Evolutionary conservation across 2,888 invertebrate species (phyloP), one percentile per base, ranked within the genome.

Genomic region (Andrena hattorfiana): DNA sequence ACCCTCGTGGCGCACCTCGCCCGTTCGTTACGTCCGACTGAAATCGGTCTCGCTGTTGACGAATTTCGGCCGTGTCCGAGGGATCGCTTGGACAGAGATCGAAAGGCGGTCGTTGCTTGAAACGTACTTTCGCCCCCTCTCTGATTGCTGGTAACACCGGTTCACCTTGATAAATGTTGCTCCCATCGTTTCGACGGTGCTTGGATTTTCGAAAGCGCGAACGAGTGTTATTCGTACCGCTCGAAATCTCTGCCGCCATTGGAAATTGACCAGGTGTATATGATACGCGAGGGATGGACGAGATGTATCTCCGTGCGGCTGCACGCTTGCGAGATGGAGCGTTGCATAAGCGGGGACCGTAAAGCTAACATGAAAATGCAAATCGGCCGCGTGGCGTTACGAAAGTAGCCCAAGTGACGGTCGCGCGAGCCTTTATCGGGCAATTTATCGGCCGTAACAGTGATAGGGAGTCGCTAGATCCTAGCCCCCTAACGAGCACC

Each of bases 391-490:
- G 42, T 64, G 56, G 49, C 42, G 32, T 87, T 84, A 72, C 79
- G 80, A 75, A 77, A 80, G 75, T 60, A 51, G 51, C 16, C 68
- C 30, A 69, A 63, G 49, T 32, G 79, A 23, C 71, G 85, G 77
- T 74, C 56, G 63, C 74, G 69, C 77, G 63, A 35, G 73, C 62
- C 71, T 79, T 84, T 77, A 71, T 78, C 74, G 74, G 71, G 68
- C 51, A 78, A 85, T 87, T 86, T 87, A 86, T 86, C 67, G 77
- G 56, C 72, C 87, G 69, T 81, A 79, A 79, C 66, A 72, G 72
- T 73, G 49, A 56, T 77, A 62, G 77, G 59, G 66, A 67, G 49
- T 60, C 72, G 59, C 70, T 63, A 70, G 80, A 84, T 73, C 62
- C 49, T 32, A 51, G 26, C 76, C 72, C 35, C 62, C 72, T 77